These are phyloP conservation scores for Bradynema listronoti DNA, from an alignment of 1,140 invertebrate species.

Conservation along the genomic window DNA sequence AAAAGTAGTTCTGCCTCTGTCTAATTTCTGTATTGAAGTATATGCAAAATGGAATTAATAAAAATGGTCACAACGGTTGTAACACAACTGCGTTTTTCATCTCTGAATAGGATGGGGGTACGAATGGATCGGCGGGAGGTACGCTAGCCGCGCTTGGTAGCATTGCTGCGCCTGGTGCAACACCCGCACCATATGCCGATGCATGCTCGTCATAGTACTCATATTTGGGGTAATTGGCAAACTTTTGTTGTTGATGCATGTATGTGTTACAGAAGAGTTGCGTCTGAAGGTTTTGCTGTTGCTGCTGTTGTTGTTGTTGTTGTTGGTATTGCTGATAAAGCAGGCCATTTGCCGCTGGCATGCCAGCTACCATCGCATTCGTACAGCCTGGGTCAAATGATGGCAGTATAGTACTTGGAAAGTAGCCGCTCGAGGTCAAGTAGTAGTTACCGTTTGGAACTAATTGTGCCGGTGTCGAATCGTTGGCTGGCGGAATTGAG, in stretches of 20 bases:
- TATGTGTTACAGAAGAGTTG: background rate
- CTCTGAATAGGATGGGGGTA: slow-evolving; percentile 51
- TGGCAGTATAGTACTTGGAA: background rate
- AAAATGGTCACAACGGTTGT: slow-evolving; percentile 43
- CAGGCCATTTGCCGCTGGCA: background rate
- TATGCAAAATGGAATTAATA: no score
- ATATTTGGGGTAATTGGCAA: slow-evolving; percentile 2
- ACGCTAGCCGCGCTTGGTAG: background rate
- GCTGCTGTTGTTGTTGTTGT: slow-evolving; percentile 10
- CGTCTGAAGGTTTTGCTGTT: background rate
- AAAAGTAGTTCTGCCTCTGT: no score
- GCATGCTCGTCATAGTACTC: slow-evolving; percentile 8
- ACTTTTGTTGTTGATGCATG: background rate
- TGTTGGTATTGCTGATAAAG: slow-evolving; percentile 9
- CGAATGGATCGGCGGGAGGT: slow-evolving; percentile 35
- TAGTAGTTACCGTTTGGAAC: background rate
- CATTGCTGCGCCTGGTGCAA: background rate
- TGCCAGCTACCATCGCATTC: background rate
- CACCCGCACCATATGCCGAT: background rate
- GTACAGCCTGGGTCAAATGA: background rate
- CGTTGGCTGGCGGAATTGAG: background rate
- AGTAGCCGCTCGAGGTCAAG: background rate
- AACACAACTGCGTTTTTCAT: slow-evolving; percentile 52
- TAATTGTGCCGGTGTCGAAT: background rate
- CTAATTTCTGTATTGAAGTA: background rate